Conservation (phyloP, 2,888 invertebrate species). For the Seira musarum region DNA sequence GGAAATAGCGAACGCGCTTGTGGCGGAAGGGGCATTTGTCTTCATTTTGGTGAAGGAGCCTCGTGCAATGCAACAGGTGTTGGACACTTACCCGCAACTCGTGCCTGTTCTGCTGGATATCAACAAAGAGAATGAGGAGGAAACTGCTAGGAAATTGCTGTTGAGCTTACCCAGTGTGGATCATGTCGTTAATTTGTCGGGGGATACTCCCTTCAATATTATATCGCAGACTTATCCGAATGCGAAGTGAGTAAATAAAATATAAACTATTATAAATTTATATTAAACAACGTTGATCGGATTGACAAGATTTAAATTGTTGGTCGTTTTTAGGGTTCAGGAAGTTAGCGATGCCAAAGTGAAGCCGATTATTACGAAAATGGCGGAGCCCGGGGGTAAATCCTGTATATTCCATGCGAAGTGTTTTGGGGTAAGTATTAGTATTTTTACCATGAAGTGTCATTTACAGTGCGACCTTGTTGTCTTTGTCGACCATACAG, state of each 20-base stretch:
- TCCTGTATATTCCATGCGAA: conserved; percentile 46
- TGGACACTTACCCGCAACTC: conserved; percentile 47
- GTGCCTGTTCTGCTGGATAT: conserved; percentile 54
- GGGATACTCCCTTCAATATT: conserved; percentile 46
- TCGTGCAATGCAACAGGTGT: conserved; percentile 49
- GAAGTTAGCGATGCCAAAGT: conserved; percentile 54
- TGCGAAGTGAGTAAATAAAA: conserved; percentile 45
- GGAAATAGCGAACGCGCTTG: conserved; percentile 44
- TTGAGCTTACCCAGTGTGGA: conserved; percentile 47
- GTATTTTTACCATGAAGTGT: neutral
- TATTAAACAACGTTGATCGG: neutral
- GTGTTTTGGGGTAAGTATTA: conserved; percentile 46
- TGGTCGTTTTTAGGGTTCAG: conserved; percentile 40
- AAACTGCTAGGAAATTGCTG: conserved; percentile 44
- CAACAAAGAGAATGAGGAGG: conserved; percentile 41
- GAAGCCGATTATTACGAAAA: conserved; percentile 56
- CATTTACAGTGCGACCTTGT: no score
- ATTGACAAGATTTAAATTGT: neutral
- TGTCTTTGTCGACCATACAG: no score
- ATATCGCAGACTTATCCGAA: conserved; percentile 45
- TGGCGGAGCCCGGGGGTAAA: conserved; percentile 41
- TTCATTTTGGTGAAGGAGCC: conserved; percentile 54
- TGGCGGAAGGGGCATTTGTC: conserved; percentile 45
- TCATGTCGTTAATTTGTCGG: conserved; percentile 59
- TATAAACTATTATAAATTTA: neutral